phyloP scores from a whole-genome alignment of 2,888 invertebrate species.

The Petrolisthes cinctipes region DNA sequence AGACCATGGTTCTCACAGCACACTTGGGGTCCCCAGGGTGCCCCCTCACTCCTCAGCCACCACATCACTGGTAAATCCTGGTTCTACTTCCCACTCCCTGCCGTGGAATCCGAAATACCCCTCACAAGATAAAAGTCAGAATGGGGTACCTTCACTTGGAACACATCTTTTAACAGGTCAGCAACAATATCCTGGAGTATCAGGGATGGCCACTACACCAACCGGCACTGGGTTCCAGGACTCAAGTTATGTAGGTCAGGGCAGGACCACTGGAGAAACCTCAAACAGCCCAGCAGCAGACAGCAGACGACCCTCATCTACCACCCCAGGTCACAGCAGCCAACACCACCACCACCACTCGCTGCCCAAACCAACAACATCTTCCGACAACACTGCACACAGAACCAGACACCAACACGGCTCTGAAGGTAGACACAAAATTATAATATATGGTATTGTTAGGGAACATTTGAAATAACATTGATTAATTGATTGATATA shows the following conservation, averaged over 20 bases:
- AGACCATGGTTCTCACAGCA: background rate
- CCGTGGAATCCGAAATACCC: conserved; percentile 41
- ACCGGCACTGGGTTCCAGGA: background rate
- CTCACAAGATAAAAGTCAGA: conserved; percentile 16
- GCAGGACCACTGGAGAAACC: background rate
- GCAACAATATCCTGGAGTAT: conserved; percentile 12
- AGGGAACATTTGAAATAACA: no score
- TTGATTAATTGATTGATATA: no score
- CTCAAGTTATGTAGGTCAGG: background rate
- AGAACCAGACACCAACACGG: conserved; percentile 50
- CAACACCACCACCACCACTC: background rate
- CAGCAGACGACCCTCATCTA: background rate
- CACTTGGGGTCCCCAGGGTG: conserved; percentile 30
- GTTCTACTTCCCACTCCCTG: conserved; percentile 19
- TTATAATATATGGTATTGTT: no score
- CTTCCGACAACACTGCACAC: conserved; percentile 19
- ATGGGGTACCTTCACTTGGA: conserved; percentile 11
- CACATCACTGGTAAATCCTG: conserved; percentile 36
- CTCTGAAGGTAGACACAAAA: conserved; percentile 21
- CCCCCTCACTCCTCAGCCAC: conserved; percentile 30
- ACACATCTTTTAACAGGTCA: conserved; percentile 25
- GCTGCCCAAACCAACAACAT: background rate
- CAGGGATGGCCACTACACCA: background rate
- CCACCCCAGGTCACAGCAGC: background rate
- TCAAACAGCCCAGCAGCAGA: conserved; percentile 7